phyloP scores from a whole-genome alignment of 1,140 invertebrate genomes.

The Acromyrmex charruanus region DNA sequence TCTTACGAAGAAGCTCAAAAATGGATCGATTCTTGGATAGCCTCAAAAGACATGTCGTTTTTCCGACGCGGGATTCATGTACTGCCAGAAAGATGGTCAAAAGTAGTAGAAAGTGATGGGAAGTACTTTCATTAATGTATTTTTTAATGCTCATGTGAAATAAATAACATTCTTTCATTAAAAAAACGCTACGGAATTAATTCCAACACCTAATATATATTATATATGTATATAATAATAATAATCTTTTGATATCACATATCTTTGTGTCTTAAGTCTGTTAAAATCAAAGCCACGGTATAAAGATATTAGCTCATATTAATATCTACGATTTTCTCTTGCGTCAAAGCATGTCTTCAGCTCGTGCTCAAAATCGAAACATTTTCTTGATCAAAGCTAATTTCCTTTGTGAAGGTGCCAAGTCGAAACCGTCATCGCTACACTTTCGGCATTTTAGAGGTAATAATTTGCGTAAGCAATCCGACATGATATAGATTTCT shows the following conservation, averaged over 20 bases:
- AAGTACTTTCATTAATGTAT: too few relatives aligned
- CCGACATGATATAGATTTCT: conserved; percentile 8
- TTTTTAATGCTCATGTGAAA: too few relatives aligned
- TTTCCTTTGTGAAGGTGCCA: conserved; percentile 34
- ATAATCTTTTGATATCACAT: not conserved
- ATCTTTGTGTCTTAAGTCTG: not conserved
- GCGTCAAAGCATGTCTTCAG: conserved; percentile 41
- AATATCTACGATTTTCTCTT: conserved; percentile 30
- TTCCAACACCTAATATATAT: too few relatives aligned
- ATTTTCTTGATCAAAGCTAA: conserved; percentile 65
- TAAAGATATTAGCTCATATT: conserved; percentile 47
- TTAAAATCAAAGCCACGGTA: not conserved
- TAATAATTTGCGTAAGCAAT: conserved; percentile 19
- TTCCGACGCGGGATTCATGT: too few relatives aligned
- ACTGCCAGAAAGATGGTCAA: too few relatives aligned
- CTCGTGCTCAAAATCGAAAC: conserved; percentile 63
- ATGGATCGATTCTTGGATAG: too few relatives aligned
- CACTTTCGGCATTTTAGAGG: conserved; percentile 3
- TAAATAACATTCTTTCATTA: too few relatives aligned
- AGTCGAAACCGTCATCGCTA: not conserved
- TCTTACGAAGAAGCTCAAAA: too few relatives aligned
- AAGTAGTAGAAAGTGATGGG: too few relatives aligned
- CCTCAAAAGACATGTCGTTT: too few relatives aligned
- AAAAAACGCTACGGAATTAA: too few relatives aligned
- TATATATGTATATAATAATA: not conserved